Base-by-base conservation (phyloP, 2,797 vertebrate species). In the Pipistrellus pygmaeus region DNA sequence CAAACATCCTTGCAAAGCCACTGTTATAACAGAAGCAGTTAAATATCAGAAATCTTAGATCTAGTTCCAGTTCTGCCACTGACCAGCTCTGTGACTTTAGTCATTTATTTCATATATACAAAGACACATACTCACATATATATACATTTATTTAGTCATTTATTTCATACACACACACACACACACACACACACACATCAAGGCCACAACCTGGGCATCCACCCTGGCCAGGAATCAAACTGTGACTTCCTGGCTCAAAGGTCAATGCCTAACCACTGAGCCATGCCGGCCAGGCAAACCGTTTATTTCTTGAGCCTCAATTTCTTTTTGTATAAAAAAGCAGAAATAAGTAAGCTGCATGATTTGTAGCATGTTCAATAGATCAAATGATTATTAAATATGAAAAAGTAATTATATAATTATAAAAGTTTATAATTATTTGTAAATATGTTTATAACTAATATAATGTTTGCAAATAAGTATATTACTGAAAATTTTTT, bases 401-500 rank as follows among this genome's bases (percentile, higher is more conserved):
- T 84, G 38, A 95, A 93, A 78, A 13, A 86, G 3, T 78, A 85
- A 85, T 90, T 69, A 85, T 81, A 93, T 55, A 73, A 73, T 88
- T 84, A 69, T 64, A 48, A 10, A 78, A 57, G 60, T 88, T 88
- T 90, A 85, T 57, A 60, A 87, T 64, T 64, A 64, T 17, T 64
- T 64, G n/a, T 64, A 64, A 64, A 75, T 48, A 44, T 82, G n/a
- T 64, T 64, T 32, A 23, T 55, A 75, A 82, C 20, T 27, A 83
- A 38, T 85, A 53, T 90, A 90, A 64, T 92, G 5, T 60, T 80
- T 96, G 3, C 27, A 95, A 89, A 68, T 46, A 44, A 92, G 27
- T 48, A 27, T 89, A 84, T 88, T 41, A 51, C 7, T 83, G 64
- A 77, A 88, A 60, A 15, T 51, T 88, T 94, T 83, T 83, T 83